These are phyloP conservation scores for Champsocephalus gunnari DNA, from an alignment of 2,797 vertebrate genomes.

Conservation along the genomic window DNA sequence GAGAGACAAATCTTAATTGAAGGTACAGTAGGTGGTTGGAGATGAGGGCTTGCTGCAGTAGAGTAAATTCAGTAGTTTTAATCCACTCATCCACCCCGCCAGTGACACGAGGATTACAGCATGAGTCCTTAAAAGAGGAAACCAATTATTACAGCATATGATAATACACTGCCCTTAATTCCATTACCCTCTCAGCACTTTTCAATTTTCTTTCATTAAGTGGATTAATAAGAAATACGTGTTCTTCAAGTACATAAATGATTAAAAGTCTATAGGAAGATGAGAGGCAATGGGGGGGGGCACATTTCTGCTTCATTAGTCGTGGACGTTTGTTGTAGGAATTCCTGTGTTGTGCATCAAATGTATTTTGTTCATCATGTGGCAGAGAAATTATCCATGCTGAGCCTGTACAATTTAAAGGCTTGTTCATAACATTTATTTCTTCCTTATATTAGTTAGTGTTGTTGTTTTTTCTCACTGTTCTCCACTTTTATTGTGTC, in stretches of 20 bases:
- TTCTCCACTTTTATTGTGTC: neutral
- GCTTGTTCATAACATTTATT: slow-evolving; percentile 32
- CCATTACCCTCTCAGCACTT: slow-evolving; percentile 73
- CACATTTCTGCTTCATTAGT: slow-evolving; percentile 69
- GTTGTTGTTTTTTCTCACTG: slow-evolving; percentile 1
- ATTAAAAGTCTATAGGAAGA: slow-evolving; percentile 68
- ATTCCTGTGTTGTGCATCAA: slow-evolving; percentile 46
- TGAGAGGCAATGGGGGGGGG: slow-evolving; percentile 34
- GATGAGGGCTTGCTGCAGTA: slow-evolving; percentile 35
- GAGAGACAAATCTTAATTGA: slow-evolving; percentile 44
- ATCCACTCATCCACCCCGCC: slow-evolving; percentile 76
- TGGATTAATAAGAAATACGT: slow-evolving; percentile 71
- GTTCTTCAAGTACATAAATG: slow-evolving; percentile 73
- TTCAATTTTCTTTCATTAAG: slow-evolving; percentile 82
- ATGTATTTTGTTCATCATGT: slow-evolving; percentile 59
- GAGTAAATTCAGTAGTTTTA: slow-evolving; percentile 69
- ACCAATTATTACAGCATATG: slow-evolving; percentile 78
- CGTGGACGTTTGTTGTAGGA: slow-evolving; percentile 45
- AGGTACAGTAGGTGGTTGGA: slow-evolving; percentile 46
- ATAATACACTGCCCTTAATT: slow-evolving; percentile 78
- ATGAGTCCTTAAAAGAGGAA: slow-evolving; percentile 71
- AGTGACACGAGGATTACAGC: slow-evolving; percentile 78
- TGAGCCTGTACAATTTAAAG: slow-evolving; percentile 21
- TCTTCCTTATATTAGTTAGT: neutral
- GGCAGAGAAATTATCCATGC: slow-evolving; percentile 45